A percentile compares a stretch with the other conserved stretches of the same genome.
Conservation (phyloP, 2,113 vertebrate species). For the Turnix velox region DNA sequence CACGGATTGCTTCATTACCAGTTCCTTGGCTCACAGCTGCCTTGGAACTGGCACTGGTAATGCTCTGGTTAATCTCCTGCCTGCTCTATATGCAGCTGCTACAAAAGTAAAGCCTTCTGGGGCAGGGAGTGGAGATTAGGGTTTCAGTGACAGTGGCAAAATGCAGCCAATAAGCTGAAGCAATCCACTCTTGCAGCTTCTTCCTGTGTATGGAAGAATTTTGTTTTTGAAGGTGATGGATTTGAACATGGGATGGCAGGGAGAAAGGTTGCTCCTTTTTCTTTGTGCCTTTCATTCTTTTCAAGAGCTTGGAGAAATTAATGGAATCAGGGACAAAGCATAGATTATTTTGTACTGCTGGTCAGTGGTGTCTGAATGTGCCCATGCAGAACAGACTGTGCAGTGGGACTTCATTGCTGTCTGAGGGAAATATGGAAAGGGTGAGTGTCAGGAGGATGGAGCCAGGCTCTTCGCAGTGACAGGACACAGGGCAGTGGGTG, state of each 20-base stretch:
- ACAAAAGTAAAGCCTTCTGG: constrained; percentile 37
- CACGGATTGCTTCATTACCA: not conserved
- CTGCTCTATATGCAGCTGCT: constrained; percentile 30
- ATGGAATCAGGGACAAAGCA: not conserved
- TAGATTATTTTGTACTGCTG: not conserved
- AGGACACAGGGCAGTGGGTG: no score
- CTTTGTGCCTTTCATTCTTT: not conserved
- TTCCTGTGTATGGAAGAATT: not conserved
- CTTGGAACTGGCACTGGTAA: constrained; percentile 5
- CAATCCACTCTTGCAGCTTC: not conserved
- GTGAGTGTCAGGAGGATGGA: no score
- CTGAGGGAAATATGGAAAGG: not conserved
- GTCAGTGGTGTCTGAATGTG: not conserved
- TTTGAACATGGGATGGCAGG: not conserved
- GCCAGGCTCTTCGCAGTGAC: no score
- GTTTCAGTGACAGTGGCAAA: constrained; percentile 28
- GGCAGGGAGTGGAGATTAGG: not conserved
- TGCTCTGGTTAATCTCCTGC: constrained; percentile 39
- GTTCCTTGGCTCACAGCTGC: not conserved
- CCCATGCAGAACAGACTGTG: not conserved
- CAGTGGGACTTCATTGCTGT: not conserved
- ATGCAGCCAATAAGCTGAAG: constrained; percentile 38
- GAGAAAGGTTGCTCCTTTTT: not conserved
- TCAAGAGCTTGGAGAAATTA: not conserved
- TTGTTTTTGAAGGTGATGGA: not conserved